Evolutionary conservation across 2,797 vertebrate species (phyloP), one percentile per base, ranked within the genome.

Genomic region (Liasis olivaceus): DNA sequence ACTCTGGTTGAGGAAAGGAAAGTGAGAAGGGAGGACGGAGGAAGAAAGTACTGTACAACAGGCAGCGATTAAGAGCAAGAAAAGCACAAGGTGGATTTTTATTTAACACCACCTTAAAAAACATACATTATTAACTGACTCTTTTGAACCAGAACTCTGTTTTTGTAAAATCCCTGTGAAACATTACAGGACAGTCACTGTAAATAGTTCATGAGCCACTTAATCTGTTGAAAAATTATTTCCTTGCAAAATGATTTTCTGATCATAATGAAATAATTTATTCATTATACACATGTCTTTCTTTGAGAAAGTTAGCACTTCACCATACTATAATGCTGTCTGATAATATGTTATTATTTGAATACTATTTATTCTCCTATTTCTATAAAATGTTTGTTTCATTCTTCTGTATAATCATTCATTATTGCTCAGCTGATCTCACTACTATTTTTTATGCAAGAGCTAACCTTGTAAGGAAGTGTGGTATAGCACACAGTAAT

Each of bases 261-360:
- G 89, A 93, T 94, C 95, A 9, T 0, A 31, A 63, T 89, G 88
- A 92, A 96, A 92, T 36, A 85, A 72, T 95, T 94, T 47, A 93
- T 90, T 93, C 89, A 93, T 87, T 58, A 58, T 8, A 87, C 77
- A 96, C 97, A 96, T 92, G 95, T 51, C 59, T 95, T 92, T 91
- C 96, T 95, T 94, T 91, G 91, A 94, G 96, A 81, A 94, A 89
- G 90, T 96, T 96, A 97, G 93, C 92, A 93, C 96, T 96, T 96
- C 89, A 51, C 66, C n/a, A 54, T 89, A 31, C 0, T 0, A 0
- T 42, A 42, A 93, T 90, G 51, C 2, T 0, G 64, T 86, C 92
- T 47, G 89, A 59, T 0, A 4, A 85, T 17, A 20, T 13, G 36
- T 31, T 2, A 0, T 15, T 69, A 87, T 89, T 91, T 88, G 3